Evolutionary conservation across 2,888 invertebrate species (phyloP), one percentile per base, ranked within the genome.

Genomic region (Panzeria rudis): DNA sequence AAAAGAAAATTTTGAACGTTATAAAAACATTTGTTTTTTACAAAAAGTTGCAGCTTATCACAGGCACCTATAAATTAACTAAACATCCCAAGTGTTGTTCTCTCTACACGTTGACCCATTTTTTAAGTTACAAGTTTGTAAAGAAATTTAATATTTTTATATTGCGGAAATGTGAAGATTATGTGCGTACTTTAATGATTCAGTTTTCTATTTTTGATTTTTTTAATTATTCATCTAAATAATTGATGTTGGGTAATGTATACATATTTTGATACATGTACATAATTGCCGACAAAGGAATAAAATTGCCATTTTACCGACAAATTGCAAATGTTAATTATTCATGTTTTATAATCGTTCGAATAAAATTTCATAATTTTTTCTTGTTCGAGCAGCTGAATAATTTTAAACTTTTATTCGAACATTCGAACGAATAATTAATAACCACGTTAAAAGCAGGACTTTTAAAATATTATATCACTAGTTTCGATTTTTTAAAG

Each of bases 1-100:
- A 59, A 66, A 72, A 66, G 73, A 73, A 73, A 80, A 73, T 50
- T 41, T 72, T 59, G 4, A 32, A 32, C 13, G 32, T 38, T 35
- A 47, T 50, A 41, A 59, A 72, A 71, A 62, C 25, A 41, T 50
- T 25, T 35, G 32, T 32, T 41, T 54, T 72, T 71, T 52, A 78
- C 13, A 62, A 72, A 79, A 62, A 59, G 3, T 71, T 64, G 50
- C 23, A 23, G 54, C 7, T 66, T 56, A 47, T 38, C 47, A 38
- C 44, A 17, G 25, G 8, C 64, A 47, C 32, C 7, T n/a, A 62
- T 11, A 52, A 62, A 71, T 52, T 41, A 52, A 64, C 47, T 50
- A 56, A 11, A 52, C 17, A 62, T 44, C 35, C n/a, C 56, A 44
- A 47, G 25, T 50, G 35, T 17, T 59, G 1, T 32, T 0, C 9